A percentile compares a stretch with the other conserved stretches of the same genome.
Conservation (phyloP, 1,140 invertebrate genomes). For the Amyelois transitella region DNA sequence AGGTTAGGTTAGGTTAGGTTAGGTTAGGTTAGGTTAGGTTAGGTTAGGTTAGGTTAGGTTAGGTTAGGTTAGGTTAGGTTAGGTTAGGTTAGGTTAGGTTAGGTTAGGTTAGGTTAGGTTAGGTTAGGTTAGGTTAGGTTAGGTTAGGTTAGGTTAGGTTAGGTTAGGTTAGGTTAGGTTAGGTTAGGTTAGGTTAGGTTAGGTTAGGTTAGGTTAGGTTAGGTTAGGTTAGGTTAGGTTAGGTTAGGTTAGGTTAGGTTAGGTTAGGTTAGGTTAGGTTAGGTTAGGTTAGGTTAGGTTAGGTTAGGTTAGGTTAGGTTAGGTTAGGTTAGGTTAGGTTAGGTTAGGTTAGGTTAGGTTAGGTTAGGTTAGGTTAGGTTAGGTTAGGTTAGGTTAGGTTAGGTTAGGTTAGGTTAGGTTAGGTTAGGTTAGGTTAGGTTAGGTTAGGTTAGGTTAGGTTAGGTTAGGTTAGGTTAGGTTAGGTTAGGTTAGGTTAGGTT, state of each 20-base stretch:
- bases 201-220: slow-evolving; percentile 2
- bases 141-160: slow-evolving; percentile 7
- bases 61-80: slow-evolving; percentile 24
- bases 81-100: slow-evolving; percentile 45
- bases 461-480: slow-evolving; percentile 6
- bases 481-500: slow-evolving; percentile 17
- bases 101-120: slow-evolving; percentile 20
- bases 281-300: slow-evolving; percentile 43
- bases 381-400: neutral
- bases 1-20: slow-evolving; percentile 4
- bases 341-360: slow-evolving; percentile 7
- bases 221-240: slow-evolving; percentile 5
- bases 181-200: slow-evolving; percentile 6
- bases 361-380: slow-evolving; percentile 2
- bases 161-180: slow-evolving; percentile 1
- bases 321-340: slow-evolving; percentile 12
- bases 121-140: neutral
- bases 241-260: slow-evolving; percentile 8
- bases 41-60: slow-evolving; percentile 8
- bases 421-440: slow-evolving; percentile 7
- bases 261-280: slow-evolving; percentile 19
- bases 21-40: slow-evolving; percentile 3
- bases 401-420: slow-evolving; percentile 6
- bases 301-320: slow-evolving; percentile 39
- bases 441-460: slow-evolving; percentile 5